Percentiles rank a stretch among this genome's conserved stretches.
Conservation (phyloP, 2,888 invertebrate genomes). For the Drosophila subsilvestris region DNA sequence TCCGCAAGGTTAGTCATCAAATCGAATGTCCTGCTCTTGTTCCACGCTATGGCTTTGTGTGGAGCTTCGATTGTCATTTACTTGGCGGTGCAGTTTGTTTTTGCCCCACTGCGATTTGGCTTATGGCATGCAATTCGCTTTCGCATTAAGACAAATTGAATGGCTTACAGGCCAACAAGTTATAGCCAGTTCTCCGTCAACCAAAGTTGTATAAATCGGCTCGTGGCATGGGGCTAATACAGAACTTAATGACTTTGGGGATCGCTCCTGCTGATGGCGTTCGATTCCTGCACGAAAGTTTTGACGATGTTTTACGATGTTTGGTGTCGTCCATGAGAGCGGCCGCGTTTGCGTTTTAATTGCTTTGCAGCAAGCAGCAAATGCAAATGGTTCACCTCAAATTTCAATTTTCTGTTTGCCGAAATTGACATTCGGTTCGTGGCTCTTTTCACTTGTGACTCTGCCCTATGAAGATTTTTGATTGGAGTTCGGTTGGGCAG, state of each 20-base stretch:
- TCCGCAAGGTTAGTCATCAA: conserved; percentile 46
- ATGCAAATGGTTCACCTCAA: conserved; percentile 43
- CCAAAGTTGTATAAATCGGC: conserved; percentile 33
- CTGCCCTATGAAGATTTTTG: conserved; percentile 1
- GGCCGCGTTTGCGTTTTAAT: conserved; percentile 46
- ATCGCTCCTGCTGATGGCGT: background rate
- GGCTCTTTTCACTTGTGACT: conserved; percentile 35
- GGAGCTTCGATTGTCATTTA: conserved; percentile 24
- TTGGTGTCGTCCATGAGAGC: background rate
- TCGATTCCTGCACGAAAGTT: background rate
- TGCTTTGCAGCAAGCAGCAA: conserved; percentile 28
- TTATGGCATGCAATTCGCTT: conserved; percentile 67
- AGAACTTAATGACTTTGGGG: background rate
- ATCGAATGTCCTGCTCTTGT: conserved; percentile 59
- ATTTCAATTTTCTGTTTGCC: conserved; percentile 60
- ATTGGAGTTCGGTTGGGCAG: background rate
- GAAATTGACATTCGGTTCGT: conserved; percentile 44
- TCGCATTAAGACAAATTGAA: conserved; percentile 65
- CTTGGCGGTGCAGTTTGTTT: conserved; percentile 21
- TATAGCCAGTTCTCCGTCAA: conserved; percentile 41
- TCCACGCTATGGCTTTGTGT: conserved; percentile 46
- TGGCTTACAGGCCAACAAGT: conserved; percentile 39
- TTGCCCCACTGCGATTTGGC: conserved; percentile 39
- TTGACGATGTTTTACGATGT: background rate
- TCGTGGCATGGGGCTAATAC: background rate